Base-by-base conservation (phyloP, 2,113 vertebrate genomes). In the Symphodus melops region DNA sequence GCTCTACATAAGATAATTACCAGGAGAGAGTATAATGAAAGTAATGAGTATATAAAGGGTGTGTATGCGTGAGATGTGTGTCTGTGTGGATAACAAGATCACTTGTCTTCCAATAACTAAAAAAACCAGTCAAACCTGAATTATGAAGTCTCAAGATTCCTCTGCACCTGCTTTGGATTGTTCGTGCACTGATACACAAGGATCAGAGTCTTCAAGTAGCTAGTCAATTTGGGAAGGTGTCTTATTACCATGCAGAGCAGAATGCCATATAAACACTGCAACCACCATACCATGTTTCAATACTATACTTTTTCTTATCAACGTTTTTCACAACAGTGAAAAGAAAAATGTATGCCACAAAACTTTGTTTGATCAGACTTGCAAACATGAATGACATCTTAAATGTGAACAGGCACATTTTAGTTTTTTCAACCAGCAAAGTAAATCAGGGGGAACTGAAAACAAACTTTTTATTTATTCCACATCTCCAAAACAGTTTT, bases 61-160 rank as follows among this genome's bases (percentile, higher is more conserved):
- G 19, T 11, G 33, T 52, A 9, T n/a, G 44, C 19, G 33, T 5
- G n/a, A 60, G 10, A 57, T 57, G 16, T 37, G 3, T 41, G 36
- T 54, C 61, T 52, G 46, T 57, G 71, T 72, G 72, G 19, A 59
- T 53, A 81, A 46, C n/a, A 65, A 57, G 10, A 68, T 74, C 68
- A 75, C 49, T 82, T 20, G 1, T 60, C 37, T 42, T 55, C 52
- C 52, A 51, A 20, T 12, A 48, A 65, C 64, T 63, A 57, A 48
- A 62, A 71, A 33, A 90, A 87, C 86, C 78, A 66, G 88, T 86
- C 71, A 42, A 61, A 90, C 86, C 82, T 77, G 88, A 81, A 72
- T 14, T 25, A 49, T 65, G 55, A 70, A 70, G 52, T 73, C 4
- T 80, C 51, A 61, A 75, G 73, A 86, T 84, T 80, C 48, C 80